Conservation (phyloP, 2,888 invertebrate species). For the Drosophila percnosoma region DNA sequence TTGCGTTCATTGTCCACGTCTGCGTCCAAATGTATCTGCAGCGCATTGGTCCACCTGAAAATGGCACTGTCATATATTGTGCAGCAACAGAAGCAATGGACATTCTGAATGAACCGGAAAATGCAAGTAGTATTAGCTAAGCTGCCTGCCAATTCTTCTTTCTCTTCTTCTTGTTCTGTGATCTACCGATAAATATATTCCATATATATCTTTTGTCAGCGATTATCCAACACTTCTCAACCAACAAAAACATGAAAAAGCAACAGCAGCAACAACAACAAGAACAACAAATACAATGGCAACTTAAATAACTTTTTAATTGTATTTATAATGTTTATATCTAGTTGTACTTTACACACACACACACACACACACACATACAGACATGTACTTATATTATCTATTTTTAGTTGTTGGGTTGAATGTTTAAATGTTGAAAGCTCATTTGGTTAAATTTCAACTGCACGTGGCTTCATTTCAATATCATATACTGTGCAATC, state of each 20-base stretch:
- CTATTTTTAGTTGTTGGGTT: conserved; percentile 17
- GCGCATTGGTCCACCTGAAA: conserved; percentile 63
- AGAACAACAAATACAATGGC: conserved; percentile 26
- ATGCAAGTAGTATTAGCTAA: conserved; percentile 78
- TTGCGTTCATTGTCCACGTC: conserved; percentile 87
- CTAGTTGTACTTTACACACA: conserved; percentile 31
- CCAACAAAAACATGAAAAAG: neutral
- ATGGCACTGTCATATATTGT: conserved; percentile 87
- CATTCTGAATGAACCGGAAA: conserved; percentile 87
- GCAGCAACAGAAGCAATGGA: conserved; percentile 89
- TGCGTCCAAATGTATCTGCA: conserved; percentile 85
- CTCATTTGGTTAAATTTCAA: neutral
- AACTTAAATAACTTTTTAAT: conserved; percentile 18
- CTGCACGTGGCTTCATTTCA: conserved; percentile 27
- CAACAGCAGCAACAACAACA: neutral
- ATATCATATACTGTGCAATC: conserved; percentile 18
- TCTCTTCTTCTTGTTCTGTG: conserved; percentile 26
- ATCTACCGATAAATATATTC: conserved; percentile 23
- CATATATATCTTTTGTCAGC: neutral
- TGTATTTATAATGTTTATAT: conserved; percentile 36
- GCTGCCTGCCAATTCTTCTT: conserved; percentile 5
- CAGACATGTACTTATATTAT: conserved; percentile 12
- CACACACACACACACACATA: conserved; percentile 22
- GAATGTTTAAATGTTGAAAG: conserved; percentile 31
- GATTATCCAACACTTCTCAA: neutral